Evolutionary conservation across 2,797 vertebrate genomes (phyloP).

Genomic region (Geotria australis): DNA sequence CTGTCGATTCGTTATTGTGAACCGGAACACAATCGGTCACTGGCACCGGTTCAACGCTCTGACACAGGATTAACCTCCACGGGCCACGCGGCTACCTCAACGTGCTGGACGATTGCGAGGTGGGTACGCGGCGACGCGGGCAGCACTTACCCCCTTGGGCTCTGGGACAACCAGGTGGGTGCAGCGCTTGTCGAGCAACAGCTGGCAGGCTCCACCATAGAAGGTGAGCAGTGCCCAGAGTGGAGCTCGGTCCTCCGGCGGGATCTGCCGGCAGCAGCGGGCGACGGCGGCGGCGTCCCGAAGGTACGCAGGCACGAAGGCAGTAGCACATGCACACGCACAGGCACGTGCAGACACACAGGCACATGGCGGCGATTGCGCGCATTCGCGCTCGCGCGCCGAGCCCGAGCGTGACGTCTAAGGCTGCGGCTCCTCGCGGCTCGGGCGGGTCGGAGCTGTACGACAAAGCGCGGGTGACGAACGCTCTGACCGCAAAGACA

Average conservation of each 20-base stretch:
- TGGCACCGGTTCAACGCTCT: background rate
- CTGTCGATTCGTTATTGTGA: too few species aligned
- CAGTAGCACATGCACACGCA: background rate
- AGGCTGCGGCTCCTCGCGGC: too few species aligned
- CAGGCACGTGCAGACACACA: background rate
- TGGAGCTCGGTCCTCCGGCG: slow-evolving; percentile 35
- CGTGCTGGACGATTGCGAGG: background rate
- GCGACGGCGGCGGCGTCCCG: too few species aligned
- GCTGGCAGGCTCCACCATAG: slow-evolving; percentile 68
- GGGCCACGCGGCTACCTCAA: background rate
- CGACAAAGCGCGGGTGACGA: too few species aligned
- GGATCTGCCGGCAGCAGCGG: slow-evolving; percentile 18
- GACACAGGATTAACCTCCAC: background rate
- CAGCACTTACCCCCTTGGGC: slow-evolving; percentile 49
- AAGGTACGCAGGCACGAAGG: too few species aligned
- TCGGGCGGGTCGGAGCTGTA: too few species aligned
- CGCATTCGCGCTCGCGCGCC: background rate
- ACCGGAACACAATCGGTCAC: background rate
- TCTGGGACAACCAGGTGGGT: slow-evolving; percentile 78
- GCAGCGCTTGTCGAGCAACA: slow-evolving; percentile 67
- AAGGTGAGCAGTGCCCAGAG: slow-evolving; percentile 84
- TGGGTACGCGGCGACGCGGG: background rate
- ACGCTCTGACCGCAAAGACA: too few species aligned
- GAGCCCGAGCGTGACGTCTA: too few species aligned
- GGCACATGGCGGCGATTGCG: background rate